phyloP scores from a whole-genome alignment of 2,888 invertebrate species.

The Agrypnus murinus region DNA sequence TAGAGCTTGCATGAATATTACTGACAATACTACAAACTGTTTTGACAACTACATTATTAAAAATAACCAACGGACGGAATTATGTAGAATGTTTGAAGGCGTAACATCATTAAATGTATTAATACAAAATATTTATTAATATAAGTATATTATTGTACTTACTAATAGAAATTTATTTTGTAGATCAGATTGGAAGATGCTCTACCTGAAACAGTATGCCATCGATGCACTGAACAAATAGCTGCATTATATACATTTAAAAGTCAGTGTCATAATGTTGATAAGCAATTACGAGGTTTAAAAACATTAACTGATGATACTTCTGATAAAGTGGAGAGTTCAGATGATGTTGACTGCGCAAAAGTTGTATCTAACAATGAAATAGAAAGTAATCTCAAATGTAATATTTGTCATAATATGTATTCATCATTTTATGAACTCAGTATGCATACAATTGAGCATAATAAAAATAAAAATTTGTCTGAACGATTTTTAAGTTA shows the following conservation, averaged over 20 bases:
- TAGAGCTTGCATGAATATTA: conserved; percentile 55
- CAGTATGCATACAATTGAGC: conserved; percentile 48
- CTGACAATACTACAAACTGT: conserved; percentile 39
- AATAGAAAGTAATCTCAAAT: conserved; percentile 29
- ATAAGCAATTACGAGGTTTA: conserved; percentile 46
- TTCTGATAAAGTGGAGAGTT: neutral
- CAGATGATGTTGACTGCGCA: neutral
- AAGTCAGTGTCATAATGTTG: conserved; percentile 57
- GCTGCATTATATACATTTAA: conserved; percentile 56
- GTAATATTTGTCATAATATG: conserved; percentile 36
- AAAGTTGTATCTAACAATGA: neutral
- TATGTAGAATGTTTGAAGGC: conserved; percentile 51
- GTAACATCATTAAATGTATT: conserved; percentile 48
- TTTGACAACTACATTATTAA: conserved; percentile 44
- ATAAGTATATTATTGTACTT: conserved; percentile 27
- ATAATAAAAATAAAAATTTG: conserved; percentile 44
- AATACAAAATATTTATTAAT: conserved; percentile 16
- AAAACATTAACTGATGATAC: neutral
- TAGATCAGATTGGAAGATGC: conserved; percentile 57
- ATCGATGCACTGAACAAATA: conserved; percentile 54
- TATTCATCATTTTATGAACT: conserved; percentile 50
- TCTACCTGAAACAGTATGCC: conserved; percentile 58
- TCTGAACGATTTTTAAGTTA: conserved; percentile 30
- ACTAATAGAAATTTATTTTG: neutral
- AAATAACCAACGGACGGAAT: conserved; percentile 43